Conservation (phyloP, 2,888 invertebrate species). For the Lathronympha strigana region DNA sequence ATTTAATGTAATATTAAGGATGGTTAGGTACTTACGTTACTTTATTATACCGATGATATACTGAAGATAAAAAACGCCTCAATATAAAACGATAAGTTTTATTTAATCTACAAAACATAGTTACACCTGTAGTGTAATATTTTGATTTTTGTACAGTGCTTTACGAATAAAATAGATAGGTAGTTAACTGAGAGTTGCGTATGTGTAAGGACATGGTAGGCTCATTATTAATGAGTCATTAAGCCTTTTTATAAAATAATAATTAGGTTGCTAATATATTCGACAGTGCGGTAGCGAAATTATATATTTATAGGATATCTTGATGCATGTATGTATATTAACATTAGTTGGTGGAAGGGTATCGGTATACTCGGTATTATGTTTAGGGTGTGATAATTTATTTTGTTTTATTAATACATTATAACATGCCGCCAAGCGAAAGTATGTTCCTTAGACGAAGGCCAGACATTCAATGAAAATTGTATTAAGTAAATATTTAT, state of each 20-base stretch:
- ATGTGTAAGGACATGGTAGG: neutral
- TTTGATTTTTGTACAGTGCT: neutral
- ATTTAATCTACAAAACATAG: too few relatives aligned
- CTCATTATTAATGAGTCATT: too few relatives aligned
- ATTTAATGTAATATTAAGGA: too few relatives aligned
- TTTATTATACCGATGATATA: too few relatives aligned
- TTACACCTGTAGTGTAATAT: too few relatives aligned
- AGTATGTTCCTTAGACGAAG: neutral
- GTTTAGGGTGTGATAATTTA: too few relatives aligned
- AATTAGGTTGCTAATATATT: slow-evolving; percentile 1
- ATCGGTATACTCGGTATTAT: too few relatives aligned
- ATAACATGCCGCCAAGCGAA: slow-evolving; percentile 35
- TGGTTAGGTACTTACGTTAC: too few relatives aligned
- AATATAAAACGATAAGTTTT: too few relatives aligned
- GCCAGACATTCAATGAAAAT: neutral
- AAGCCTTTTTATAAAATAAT: neutral
- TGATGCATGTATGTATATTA: neutral
- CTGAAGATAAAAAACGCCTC: too few relatives aligned
- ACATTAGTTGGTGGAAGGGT: neutral
- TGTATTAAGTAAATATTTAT: neutral
- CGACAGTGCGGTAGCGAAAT: neutral
- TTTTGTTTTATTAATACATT: neutral
- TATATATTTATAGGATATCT: slow-evolving; percentile 1
- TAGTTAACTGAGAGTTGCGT: neutral
- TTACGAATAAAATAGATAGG: neutral